Percentiles rank a stretch among this genome's conserved stretches.
phyloP scores from a whole-genome alignment of 2,797 vertebrate species.

The Brachyalestes nurse region DNA sequence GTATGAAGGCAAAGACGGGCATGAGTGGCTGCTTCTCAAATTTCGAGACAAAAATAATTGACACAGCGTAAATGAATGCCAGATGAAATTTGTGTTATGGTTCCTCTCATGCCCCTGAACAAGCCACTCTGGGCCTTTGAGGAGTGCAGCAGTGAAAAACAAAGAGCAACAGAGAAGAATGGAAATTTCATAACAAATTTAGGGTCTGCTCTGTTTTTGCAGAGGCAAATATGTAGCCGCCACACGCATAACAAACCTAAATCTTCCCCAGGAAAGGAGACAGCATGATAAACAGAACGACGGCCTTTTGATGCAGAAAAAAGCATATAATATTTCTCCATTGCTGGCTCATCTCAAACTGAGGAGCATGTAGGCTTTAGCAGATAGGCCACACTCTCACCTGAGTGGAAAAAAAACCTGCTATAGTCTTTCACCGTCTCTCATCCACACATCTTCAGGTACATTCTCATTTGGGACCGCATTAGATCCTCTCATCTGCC shows the following conservation, averaged over 20 bases:
- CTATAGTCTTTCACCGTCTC: not conserved
- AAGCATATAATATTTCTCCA: slow-evolving; percentile 7
- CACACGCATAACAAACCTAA: slow-evolving; percentile 1
- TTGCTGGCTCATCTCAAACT: not conserved
- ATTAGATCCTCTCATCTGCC: slow-evolving; percentile 37
- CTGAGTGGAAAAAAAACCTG: slow-evolving; percentile 13
- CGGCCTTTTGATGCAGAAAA: not conserved
- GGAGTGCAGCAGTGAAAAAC: not conserved
- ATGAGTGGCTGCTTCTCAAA: slow-evolving; percentile 21
- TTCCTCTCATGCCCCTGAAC: not conserved
- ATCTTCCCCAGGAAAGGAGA: not conserved
- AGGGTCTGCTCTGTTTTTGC: not conserved
- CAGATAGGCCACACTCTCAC: slow-evolving; percentile 6
- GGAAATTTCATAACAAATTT: not conserved
- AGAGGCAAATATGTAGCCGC: not conserved
- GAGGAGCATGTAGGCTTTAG: not conserved
- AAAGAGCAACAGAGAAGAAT: not conserved
- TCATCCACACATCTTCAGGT: slow-evolving; percentile 31
- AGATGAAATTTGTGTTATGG: slow-evolving; percentile 8
- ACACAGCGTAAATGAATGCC: slow-evolving; percentile 30
- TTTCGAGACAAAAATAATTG: slow-evolving; percentile 23
- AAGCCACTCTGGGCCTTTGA: not conserved
- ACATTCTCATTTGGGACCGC: slow-evolving; percentile 25
- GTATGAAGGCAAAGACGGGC: slow-evolving; percentile 23
- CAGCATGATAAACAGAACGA: not conserved